Base-by-base conservation (phyloP, 2,797 vertebrate species). In the Poeciliopsis gracilis region DNA sequence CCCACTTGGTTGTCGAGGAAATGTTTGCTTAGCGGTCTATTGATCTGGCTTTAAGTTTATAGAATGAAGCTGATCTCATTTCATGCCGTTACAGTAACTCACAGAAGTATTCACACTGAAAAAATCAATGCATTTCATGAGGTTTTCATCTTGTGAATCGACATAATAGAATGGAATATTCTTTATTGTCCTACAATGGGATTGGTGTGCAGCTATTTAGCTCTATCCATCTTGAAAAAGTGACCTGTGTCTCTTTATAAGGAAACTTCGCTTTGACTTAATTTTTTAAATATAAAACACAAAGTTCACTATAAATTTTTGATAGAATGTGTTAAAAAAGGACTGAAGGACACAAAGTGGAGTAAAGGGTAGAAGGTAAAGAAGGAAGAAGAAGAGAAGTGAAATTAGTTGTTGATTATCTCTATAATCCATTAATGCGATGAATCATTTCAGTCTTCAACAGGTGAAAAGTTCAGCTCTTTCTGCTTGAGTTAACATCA, bases 21-120 rank as follows among this genome's bases (percentile, higher is more conserved):
- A 84, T 82, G 36, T 90, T 89, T 78, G 46, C 79, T 87, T 72
- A 83, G 87, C 38, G 61, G 51, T 10, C 23, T 59, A 83, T 84
- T 83, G 79, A 86, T 86, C 84, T 2, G 76, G 82, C 77, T 53
- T 49, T 30, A 59, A 72, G 28, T 86, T 77, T n/a, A 78, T 75
- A 41, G 63, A 13, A 13, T 71, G 49, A 8, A 18, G 16, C 70
- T 70, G 3, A 72, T 77, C 79, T 47, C 45, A 45, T 69, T 69
- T 45, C 36, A 18, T 69, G 20, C 38, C 7, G 41, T 69, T 69
- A 45, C 11, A 69, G 25, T 45, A 69, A n/a, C 38, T 69, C 25
- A 12, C 38, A 67, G 8, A 43, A n/a, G 41, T 69, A 69, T 69
- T 69, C 66, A 43, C 10, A 69, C 36, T 25, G 25, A 25, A 45